These are phyloP conservation scores for Pardosa pseudoannulata DNA, from an alignment of 2,888 invertebrate genomes.

Conservation along the genomic window DNA sequence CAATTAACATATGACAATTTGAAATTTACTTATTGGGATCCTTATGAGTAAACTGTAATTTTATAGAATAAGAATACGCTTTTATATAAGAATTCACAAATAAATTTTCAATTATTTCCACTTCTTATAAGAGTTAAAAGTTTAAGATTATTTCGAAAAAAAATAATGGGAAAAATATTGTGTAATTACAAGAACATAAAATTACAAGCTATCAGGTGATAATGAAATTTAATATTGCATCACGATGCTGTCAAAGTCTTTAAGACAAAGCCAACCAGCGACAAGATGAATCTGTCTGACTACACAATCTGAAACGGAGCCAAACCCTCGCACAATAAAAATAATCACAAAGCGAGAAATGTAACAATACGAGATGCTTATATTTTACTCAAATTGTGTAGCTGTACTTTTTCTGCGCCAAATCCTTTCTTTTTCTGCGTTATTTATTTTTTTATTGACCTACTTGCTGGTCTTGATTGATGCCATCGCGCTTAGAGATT, in stretches of 20 bases:
- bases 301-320: slow-evolving; percentile 46
- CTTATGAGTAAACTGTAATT: too few relatives aligned
- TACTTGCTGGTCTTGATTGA: slow-evolving; percentile 55
- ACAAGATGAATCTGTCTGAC: slow-evolving; percentile 52
- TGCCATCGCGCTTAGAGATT: slow-evolving; percentile 37
- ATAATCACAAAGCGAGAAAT: slow-evolving; percentile 20
- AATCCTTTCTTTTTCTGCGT: background rate
- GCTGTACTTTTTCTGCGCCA: slow-evolving; percentile 13
- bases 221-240: background rate
- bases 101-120: too few relatives aligned
- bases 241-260: background rate
- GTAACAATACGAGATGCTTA: slow-evolving; percentile 33
- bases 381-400: slow-evolving; percentile 20
- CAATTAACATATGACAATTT: too few relatives aligned
- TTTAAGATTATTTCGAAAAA: too few relatives aligned
- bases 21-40: too few relatives aligned
- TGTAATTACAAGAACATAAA: too few relatives aligned
- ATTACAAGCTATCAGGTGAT: background rate
- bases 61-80: too few relatives aligned
- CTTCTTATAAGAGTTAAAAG: too few relatives aligned
- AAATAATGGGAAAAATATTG: too few relatives aligned
- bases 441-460: slow-evolving; percentile 53
- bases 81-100: too few relatives aligned
- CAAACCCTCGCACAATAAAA: slow-evolving; percentile 24
- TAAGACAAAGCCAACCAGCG: slow-evolving; percentile 27